phyloP scores from a whole-genome alignment of 2,888 invertebrate genomes.

The Oegoconia quadripuncta region DNA sequence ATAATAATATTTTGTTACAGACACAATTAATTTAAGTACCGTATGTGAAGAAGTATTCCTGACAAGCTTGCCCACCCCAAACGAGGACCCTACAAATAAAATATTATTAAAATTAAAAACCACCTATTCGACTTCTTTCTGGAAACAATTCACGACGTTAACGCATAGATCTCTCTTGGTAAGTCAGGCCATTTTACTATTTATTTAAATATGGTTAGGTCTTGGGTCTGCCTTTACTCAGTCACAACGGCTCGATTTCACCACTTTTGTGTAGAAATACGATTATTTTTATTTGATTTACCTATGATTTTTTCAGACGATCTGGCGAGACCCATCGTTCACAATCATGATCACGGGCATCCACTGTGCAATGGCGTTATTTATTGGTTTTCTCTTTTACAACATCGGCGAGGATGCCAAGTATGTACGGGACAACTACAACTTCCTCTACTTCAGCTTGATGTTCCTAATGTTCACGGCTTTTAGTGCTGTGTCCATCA shows the following conservation, averaged over 20 bases:
- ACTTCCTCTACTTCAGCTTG: constrained; percentile 93
- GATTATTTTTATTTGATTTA: constrained; percentile 1
- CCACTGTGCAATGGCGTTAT: constrained; percentile 87
- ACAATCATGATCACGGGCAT: constrained; percentile 88
- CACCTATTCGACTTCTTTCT: constrained; percentile 61
- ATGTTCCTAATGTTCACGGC: constrained; percentile 97
- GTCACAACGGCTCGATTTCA: too few species aligned
- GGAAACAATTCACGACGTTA: constrained; percentile 63
- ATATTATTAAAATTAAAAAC: constrained; percentile 61
- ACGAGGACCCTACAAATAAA: constrained; percentile 61
- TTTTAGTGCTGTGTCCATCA: constrained; percentile 92
- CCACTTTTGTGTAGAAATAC: neutral
- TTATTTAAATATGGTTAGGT: too few species aligned
- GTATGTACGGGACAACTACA: constrained; percentile 90
- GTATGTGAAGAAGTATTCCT: constrained; percentile 48
- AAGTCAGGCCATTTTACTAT: too few species aligned
- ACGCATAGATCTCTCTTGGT: constrained; percentile 64
- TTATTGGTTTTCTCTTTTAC: constrained; percentile 90
- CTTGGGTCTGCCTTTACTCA: too few species aligned
- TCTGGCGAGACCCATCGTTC: constrained; percentile 85
- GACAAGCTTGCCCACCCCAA: constrained; percentile 58
- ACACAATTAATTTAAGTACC: constrained; percentile 41
- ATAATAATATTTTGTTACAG: constrained; percentile 28
- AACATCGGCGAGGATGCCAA: constrained; percentile 92
- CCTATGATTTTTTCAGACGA: constrained; percentile 48